phyloP scores from a whole-genome alignment of 2,113 vertebrate species.

The Gymnogyps californianus region DNA sequence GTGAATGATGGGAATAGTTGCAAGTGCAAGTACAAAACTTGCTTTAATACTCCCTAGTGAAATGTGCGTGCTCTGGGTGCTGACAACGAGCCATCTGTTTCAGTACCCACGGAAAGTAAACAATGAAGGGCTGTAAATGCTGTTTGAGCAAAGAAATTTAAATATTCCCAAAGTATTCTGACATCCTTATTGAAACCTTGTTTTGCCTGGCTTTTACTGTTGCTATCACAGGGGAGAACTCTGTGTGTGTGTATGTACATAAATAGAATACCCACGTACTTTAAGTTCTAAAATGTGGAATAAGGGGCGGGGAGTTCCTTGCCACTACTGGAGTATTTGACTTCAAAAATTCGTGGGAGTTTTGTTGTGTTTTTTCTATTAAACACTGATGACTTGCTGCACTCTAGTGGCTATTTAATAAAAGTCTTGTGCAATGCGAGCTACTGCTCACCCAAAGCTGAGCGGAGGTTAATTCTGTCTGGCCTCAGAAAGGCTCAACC shows the following conservation, averaged over 20 bases:
- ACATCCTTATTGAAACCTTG: neutral
- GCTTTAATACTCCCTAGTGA: neutral
- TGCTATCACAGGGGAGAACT: neutral
- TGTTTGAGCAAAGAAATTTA: neutral
- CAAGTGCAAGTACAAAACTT: neutral
- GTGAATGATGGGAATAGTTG: no score
- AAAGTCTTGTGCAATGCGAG: neutral
- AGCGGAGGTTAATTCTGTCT: neutral
- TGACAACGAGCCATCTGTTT: neutral
- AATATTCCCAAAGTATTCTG: no score
- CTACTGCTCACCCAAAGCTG: neutral
- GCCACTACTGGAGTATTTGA: no score
- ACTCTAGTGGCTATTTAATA: neutral
- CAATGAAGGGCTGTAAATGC: neutral
- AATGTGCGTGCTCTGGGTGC: neutral
- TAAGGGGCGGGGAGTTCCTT: neutral
- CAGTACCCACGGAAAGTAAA: neutral
- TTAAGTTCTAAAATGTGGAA: neutral
- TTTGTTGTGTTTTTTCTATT: neutral
- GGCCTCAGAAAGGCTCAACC: neutral
- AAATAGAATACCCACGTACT: accelerated
- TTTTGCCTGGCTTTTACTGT: neutral
- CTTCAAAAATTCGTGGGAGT: accelerated
- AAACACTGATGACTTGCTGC: neutral
- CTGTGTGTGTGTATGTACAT: no score